These are phyloP conservation scores for Apodemus sylvaticus DNA, from an alignment of 2,113 vertebrate species.

Conservation along the genomic window DNA sequence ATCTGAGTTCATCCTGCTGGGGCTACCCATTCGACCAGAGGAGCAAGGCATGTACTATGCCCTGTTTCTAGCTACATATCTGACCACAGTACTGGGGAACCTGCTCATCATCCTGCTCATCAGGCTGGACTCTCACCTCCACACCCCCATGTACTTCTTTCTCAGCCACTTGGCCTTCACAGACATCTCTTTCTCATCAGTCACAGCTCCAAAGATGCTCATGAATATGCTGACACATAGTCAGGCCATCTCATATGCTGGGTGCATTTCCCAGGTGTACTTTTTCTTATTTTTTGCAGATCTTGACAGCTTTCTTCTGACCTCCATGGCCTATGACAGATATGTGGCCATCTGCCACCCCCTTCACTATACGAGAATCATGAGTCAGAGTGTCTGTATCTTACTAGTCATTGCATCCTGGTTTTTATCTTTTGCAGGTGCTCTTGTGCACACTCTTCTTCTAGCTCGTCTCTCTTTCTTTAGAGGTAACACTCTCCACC, in stretches of 20 bases:
- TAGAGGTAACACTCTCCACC: conserved; percentile 52
- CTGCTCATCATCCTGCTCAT: background rate
- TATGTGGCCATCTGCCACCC: conserved; percentile 51
- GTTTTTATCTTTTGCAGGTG: conserved; percentile 35
- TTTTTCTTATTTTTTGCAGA: conserved; percentile 64
- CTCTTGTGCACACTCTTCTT: conserved; percentile 66
- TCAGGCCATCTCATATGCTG: conserved; percentile 27
- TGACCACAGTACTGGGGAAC: background rate
- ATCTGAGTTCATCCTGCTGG: conserved; percentile 64
- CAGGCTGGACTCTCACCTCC: background rate
- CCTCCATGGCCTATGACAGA: conserved; percentile 54
- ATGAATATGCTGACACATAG: conserved; percentile 14
- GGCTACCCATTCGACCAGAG: background rate
- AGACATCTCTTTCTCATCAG: background rate
- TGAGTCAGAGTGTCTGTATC: conserved; percentile 65
- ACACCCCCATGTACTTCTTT: background rate
- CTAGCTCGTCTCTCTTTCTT: conserved; percentile 58
- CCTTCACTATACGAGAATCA: conserved; percentile 67
- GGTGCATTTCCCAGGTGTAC: conserved; percentile 61
- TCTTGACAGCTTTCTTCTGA: conserved; percentile 56
- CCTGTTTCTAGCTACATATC: background rate
- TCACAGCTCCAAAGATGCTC: background rate
- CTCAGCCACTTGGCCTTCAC: background rate
- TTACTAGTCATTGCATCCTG: conserved; percentile 62
- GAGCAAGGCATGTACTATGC: background rate